Evolutionary conservation across 1,140 invertebrate species (phyloP).

Genomic region (Sinonovacula constricta): DNA sequence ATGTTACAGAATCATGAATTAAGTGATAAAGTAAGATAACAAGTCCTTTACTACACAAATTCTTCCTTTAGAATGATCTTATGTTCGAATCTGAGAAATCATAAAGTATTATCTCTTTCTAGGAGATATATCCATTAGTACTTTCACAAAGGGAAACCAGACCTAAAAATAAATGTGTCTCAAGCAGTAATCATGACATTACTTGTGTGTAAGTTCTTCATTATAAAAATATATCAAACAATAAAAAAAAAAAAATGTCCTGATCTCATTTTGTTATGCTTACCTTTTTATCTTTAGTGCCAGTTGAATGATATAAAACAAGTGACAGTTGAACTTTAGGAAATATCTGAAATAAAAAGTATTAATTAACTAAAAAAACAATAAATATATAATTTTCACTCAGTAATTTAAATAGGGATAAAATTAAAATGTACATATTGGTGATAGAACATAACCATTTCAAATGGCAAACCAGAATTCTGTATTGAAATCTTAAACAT

Average conservation of each 20-base stretch:
- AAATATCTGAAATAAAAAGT: constrained; percentile 84
- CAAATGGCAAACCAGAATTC: not conserved
- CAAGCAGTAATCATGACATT: not conserved
- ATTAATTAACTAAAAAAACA: not conserved
- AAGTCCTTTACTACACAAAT: no score
- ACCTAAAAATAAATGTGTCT: not conserved
- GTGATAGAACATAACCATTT: not conserved
- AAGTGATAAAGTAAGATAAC: not conserved
- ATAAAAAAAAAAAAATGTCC: not conserved
- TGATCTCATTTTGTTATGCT: not conserved
- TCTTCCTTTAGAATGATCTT: no score
- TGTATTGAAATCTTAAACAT: not conserved
- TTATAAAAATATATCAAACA: not conserved
- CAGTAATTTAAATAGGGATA: not conserved
- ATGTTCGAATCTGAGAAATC: no score
- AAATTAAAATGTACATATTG: not conserved
- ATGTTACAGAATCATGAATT: not conserved
- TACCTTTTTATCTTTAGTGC: constrained; percentile 77
- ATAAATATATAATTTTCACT: not conserved
- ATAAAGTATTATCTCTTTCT: not conserved
- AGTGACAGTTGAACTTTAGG: constrained; percentile 92
- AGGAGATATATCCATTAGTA: not conserved
- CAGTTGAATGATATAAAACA: constrained; percentile 80
- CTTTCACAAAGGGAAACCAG: not conserved
- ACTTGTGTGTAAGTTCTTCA: not conserved